These are phyloP conservation scores for Synanthedon myopaeformis DNA, from an alignment of 2,888 invertebrate genomes.

Conservation along the genomic window DNA sequence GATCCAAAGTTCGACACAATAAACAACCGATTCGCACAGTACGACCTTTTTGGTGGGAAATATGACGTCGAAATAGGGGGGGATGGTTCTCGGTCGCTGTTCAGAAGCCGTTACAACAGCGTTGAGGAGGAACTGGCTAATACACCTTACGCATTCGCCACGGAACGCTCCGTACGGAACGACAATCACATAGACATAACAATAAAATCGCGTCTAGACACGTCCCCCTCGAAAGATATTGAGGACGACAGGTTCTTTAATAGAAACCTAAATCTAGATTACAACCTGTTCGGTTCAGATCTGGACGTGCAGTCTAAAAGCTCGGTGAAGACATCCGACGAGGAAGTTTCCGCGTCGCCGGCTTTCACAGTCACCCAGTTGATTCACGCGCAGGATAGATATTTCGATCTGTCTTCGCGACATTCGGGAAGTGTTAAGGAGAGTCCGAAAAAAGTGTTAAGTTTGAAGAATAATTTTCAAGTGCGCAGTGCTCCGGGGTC, in stretches of 20 bases:
- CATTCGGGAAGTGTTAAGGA: slow-evolving; percentile 15
- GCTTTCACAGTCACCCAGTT: slow-evolving; percentile 57
- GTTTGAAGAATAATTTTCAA: slow-evolving; percentile 18
- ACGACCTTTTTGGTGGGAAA: slow-evolving; percentile 57
- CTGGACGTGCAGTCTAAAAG: slow-evolving; percentile 27
- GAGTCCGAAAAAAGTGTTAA: slow-evolving; percentile 12
- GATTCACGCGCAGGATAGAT: slow-evolving; percentile 61
- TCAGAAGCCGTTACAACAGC: slow-evolving; percentile 62
- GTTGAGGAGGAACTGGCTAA: slow-evolving; percentile 63
- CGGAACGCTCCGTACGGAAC: slow-evolving; percentile 32
- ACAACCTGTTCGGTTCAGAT: slow-evolving; percentile 42
- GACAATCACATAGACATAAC: slow-evolving; percentile 36
- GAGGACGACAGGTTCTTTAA: slow-evolving; percentile 52
- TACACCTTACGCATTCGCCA: slow-evolving; percentile 64
- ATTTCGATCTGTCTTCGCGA: slow-evolving; percentile 48
- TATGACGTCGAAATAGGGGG: slow-evolving; percentile 37
- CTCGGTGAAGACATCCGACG: slow-evolving; percentile 10
- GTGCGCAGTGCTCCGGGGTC: slow-evolving; percentile 32
- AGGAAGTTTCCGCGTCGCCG: slow-evolving; percentile 17
- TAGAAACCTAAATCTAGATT: slow-evolving; percentile 23
- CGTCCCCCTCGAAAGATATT: slow-evolving; percentile 44
- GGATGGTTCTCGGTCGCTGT: slow-evolving; percentile 42
- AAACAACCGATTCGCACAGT: slow-evolving; percentile 52
- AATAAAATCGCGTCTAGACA: slow-evolving; percentile 17
- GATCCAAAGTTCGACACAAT: slow-evolving; percentile 58